Conservation (phyloP, 2,113 vertebrate genomes). For the Thoracochromis brauschi region DNA sequence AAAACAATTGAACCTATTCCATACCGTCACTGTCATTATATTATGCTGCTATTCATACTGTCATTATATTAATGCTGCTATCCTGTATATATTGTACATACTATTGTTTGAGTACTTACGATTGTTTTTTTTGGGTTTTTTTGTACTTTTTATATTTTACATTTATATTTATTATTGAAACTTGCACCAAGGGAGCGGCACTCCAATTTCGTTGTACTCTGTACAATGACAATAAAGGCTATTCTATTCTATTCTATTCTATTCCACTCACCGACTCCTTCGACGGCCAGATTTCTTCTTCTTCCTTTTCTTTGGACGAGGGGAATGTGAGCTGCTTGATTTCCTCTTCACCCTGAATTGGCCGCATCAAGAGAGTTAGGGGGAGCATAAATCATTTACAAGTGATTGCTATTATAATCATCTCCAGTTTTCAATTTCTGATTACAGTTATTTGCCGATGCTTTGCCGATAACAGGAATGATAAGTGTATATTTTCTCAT, state of each 20-base stretch:
- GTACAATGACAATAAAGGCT: too few relatives aligned
- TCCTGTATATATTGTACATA: too few relatives aligned
- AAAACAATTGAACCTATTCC: too few relatives aligned
- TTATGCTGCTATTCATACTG: too few relatives aligned
- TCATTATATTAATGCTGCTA: too few relatives aligned
- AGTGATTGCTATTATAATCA: constrained; percentile 5
- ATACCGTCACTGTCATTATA: too few relatives aligned
- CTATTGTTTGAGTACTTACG: too few relatives aligned
- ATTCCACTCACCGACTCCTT: constrained; percentile 83
- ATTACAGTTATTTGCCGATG: constrained; percentile 35
- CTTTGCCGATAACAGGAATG: neutral
- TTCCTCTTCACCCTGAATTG: constrained; percentile 69
- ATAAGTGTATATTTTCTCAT: constrained; percentile 7
- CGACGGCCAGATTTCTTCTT: constrained; percentile 93
- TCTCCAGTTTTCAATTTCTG: neutral
- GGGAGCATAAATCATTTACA: neutral
- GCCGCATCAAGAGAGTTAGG: neutral
- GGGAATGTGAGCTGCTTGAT: constrained; percentile 90
- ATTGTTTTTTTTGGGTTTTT: rapidly evolving
- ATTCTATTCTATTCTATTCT: too few relatives aligned
- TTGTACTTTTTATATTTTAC: too few relatives aligned
- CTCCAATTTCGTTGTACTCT: too few relatives aligned
- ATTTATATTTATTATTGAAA: too few relatives aligned
- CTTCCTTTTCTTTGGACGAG: constrained; percentile 94
- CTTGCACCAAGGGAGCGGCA: too few relatives aligned